These are phyloP conservation scores for Otolemur garnettii DNA, from an alignment of 2,113 vertebrate species.

Conservation along the genomic window DNA sequence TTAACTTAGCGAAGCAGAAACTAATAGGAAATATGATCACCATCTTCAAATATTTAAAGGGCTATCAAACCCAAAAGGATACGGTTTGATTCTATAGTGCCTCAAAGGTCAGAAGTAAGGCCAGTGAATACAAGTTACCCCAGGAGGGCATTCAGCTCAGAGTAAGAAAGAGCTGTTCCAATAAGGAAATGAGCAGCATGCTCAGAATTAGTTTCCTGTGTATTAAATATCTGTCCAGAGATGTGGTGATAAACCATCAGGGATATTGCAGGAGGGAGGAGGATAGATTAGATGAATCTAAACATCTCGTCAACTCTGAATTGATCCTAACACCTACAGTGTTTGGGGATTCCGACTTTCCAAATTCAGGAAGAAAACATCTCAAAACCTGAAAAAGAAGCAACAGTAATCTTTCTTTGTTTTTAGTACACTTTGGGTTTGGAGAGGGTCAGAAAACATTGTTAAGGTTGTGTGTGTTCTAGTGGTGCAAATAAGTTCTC, in stretches of 20 bases:
- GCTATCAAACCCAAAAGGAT: constrained; percentile 14
- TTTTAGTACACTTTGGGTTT: constrained; percentile 29
- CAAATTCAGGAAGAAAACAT: constrained; percentile 67
- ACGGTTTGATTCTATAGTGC: constrained; percentile 7
- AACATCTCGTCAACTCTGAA: constrained; percentile 38
- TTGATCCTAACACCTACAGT: constrained; percentile 47
- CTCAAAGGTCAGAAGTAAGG: constrained; percentile 53
- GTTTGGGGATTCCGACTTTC: constrained; percentile 30
- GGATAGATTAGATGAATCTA: constrained; percentile 51
- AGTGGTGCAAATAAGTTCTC: constrained; percentile 57
- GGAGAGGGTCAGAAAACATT: constrained; percentile 6
- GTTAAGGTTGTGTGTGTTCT: constrained; percentile 25
- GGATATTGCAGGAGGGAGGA: constrained; percentile 34
- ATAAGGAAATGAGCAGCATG: constrained; percentile 37
- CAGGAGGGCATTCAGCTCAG: neutral
- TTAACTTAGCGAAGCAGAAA: constrained; percentile 40
- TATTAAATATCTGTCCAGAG: neutral
- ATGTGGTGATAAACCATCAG: neutral
- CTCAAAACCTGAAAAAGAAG: constrained; percentile 37
- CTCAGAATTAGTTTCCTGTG: neutral
- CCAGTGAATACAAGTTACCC: neutral
- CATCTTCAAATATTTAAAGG: constrained; percentile 61
- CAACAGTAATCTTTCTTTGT: neutral
- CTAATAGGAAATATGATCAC: constrained; percentile 8
- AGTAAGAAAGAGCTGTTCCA: constrained; percentile 31